Evolutionary conservation across 2,888 invertebrate species (phyloP), one percentile per base, ranked within the genome.

Genomic region (Drosophila melanosoma): DNA sequence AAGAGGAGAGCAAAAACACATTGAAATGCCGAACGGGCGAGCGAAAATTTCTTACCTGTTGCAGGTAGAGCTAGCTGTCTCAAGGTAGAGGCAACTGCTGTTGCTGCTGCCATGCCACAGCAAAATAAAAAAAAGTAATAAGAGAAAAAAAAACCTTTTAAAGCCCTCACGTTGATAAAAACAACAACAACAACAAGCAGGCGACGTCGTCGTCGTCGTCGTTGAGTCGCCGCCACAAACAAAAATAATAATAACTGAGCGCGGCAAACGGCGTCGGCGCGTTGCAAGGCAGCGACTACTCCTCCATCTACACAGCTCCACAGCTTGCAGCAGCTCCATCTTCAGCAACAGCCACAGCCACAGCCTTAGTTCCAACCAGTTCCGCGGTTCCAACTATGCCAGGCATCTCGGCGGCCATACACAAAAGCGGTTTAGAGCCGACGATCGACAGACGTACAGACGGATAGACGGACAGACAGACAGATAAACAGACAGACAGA

Each of bases 21-120:
- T 83, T 83, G 83, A 83, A 78, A 84, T 83, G 83, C 84, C 78
- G 76, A 81, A 76, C 82, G 78, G 84, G 84, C 82, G 74, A 79
- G 83, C 81, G 79, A 84, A 87, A 83, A 81, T 88, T 84, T 87
- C 84, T 86, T 83, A 87, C 87, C 87, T 87, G 87, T 87, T 87
- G 87, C 87, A 87, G 86, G 87, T 86, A 86, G 74, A 81, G 64
- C 62, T 64, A 36, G 69, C 62, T 61, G 65, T 62, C 65, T 68
- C 23, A 65, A 68, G 57, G 63, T 38, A 61, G 51, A 71, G 59
- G 60, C 61, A 45, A 63, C 64, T 64, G 64, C 65, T 62, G 78
- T 82, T 83, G 75, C 85, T 83, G 87, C 84, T 80, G 83, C 86
- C 78, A 74, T 82, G 87, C 81, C 78, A 83, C 87, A 82, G 26